These are phyloP conservation scores for Drosophila percnosoma DNA, from an alignment of 2,888 invertebrate genomes.

Conservation along the genomic window DNA sequence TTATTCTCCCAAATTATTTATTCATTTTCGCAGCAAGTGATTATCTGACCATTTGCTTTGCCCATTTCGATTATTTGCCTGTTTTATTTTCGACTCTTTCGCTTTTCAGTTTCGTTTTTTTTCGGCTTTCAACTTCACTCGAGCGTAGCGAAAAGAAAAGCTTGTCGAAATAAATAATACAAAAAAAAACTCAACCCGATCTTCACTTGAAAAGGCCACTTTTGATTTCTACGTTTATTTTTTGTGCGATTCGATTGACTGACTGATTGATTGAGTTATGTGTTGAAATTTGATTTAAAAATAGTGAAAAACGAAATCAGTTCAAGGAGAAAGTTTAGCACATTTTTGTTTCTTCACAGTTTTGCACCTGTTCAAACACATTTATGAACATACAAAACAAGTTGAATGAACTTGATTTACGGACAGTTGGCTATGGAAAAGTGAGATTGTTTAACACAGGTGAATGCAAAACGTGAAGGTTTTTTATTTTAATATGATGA, in stretches of 20 bases:
- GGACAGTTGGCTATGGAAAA: slow-evolving; percentile 26
- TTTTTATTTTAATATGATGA: neutral
- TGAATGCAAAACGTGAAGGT: slow-evolving; percentile 24
- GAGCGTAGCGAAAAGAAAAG: slow-evolving; percentile 53
- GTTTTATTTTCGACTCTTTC: slow-evolving; percentile 15
- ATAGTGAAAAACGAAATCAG: slow-evolving; percentile 51
- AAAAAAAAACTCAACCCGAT: slow-evolving; percentile 13
- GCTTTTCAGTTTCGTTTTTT: slow-evolving; percentile 41
- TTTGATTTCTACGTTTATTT: slow-evolving; percentile 49
- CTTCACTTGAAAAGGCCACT: slow-evolving; percentile 41
- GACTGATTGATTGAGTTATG: slow-evolving; percentile 30
- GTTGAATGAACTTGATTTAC: slow-evolving; percentile 42
- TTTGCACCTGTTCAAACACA: slow-evolving; percentile 43
- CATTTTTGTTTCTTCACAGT: slow-evolving; percentile 27
- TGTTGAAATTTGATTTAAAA: slow-evolving; percentile 21
- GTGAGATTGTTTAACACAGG: slow-evolving; percentile 10
- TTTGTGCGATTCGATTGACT: slow-evolving; percentile 36
- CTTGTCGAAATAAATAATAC: slow-evolving; percentile 17
- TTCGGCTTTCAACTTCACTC: slow-evolving; percentile 43
- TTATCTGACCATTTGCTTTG: slow-evolving; percentile 41
- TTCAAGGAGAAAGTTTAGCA: slow-evolving; percentile 67
- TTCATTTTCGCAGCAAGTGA: slow-evolving; percentile 43
- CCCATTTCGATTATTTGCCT: slow-evolving; percentile 34
- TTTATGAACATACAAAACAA: slow-evolving; percentile 6
- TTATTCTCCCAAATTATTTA: slow-evolving; percentile 43